These are phyloP conservation scores for Hirundo rustica DNA, from an alignment of 2,797 vertebrate genomes.

Conservation along the genomic window DNA sequence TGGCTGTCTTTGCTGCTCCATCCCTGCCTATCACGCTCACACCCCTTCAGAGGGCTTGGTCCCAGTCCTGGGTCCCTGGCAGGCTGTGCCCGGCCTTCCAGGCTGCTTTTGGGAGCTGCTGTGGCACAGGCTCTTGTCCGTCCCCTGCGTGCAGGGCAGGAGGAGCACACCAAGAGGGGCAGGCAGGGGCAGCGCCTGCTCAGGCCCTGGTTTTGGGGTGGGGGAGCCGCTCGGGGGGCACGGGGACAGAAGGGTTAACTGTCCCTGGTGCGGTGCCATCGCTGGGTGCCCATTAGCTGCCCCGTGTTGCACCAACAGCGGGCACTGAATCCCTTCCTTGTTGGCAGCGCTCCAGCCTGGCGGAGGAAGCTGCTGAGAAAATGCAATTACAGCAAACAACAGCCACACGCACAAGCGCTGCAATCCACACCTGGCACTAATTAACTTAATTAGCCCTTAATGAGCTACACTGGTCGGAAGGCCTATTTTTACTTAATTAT, in stretches of 20 bases:
- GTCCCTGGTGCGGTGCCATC: background rate
- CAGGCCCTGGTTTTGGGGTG: background rate
- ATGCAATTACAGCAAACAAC: conserved; percentile 79
- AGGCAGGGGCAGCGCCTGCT: fast-evolving
- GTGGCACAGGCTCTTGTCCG: fast-evolving
- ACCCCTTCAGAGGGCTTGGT: background rate
- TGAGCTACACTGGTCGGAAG: conserved; percentile 80
- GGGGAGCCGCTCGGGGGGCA: fast-evolving
- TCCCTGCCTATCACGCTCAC: background rate
- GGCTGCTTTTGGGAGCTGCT: background rate
- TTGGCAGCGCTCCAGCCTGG: conserved; percentile 55
- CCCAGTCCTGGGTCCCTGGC: background rate
- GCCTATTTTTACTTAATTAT: conserved; percentile 85
- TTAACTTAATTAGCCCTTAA: conserved; percentile 83
- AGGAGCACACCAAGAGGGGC: background rate
- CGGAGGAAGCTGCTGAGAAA: conserved; percentile 68
- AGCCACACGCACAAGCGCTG: conserved; percentile 67
- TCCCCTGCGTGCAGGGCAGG: fast-evolving
- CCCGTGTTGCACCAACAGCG: conserved; percentile 51
- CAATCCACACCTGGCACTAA: conserved; percentile 82
- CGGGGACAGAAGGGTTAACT: background rate
- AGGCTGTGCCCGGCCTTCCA: background rate
- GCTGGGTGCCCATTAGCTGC: background rate
- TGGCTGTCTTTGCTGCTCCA: background rate
- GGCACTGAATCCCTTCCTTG: conserved; percentile 51